Evolutionary conservation across 1,140 invertebrate genomes (phyloP).

Genomic region (Kradibia gibbosae): DNA sequence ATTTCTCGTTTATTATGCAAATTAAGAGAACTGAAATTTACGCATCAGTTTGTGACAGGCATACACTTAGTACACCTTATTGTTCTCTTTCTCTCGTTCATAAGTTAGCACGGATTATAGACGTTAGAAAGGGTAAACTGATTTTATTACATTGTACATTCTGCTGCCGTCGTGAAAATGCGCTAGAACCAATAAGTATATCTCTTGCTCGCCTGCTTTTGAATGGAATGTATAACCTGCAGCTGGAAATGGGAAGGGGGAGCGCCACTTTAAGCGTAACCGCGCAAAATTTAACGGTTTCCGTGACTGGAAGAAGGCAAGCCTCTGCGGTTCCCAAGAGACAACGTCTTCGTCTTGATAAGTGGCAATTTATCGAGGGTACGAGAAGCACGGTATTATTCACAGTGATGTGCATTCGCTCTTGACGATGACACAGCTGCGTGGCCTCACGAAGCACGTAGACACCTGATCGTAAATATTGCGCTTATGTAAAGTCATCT

Average conservation of each 20-base stretch:
- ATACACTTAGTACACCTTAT: not conserved
- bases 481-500: not conserved
- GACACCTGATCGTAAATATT: not conserved
- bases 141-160: not conserved
- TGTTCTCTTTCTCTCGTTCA: not conserved
- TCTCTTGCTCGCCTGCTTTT: not conserved
- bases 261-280: not conserved
- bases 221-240: not conserved
- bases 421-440: not conserved
- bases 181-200: not conserved
- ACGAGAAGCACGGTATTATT: not conserved
- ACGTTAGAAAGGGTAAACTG: not conserved
- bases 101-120: not conserved
- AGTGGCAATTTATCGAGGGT: not conserved
- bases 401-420: not conserved
- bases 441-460: not conserved
- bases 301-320: not conserved
- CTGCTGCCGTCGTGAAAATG: not conserved
- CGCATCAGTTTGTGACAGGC: no score
- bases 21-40: no score
- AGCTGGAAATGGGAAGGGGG: not conserved
- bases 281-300: conserved; percentile 3
- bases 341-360: not conserved
- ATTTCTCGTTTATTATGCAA: not conserved
- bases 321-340: not conserved